A percentile compares a stretch with the other conserved stretches of the same genome.
Evolutionary conservation across 2,888 invertebrate genomes (phyloP).

Genomic region (Epistrophe eligans): DNA sequence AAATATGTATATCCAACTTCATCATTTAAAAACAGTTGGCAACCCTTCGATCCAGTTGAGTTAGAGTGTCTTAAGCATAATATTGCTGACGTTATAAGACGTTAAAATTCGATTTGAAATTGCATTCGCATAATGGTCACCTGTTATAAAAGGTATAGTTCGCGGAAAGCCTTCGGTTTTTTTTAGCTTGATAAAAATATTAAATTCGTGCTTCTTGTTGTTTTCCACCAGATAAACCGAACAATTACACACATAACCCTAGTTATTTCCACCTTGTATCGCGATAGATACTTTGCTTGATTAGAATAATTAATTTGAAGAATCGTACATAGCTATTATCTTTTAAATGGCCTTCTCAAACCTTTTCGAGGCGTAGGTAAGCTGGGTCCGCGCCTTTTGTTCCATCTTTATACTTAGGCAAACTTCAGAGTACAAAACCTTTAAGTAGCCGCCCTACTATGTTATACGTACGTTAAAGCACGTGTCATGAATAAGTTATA

Average conservation of each 20-base stretch:
- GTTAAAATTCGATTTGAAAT: conserved; percentile 20
- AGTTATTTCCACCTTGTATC: conserved; percentile 64
- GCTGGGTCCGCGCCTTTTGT: not conserved
- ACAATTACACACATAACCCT: conserved; percentile 66
- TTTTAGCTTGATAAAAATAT: conserved; percentile 31
- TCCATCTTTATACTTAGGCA: conserved; percentile 18
- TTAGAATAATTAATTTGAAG: conserved; percentile 70
- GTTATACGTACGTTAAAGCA: conserved; percentile 36
- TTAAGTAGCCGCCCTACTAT: conserved; percentile 67
- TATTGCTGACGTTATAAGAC: conserved; percentile 13
- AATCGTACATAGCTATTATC: conserved; percentile 29
- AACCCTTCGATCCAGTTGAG: conserved; percentile 4
- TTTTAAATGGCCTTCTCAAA: conserved; percentile 42
- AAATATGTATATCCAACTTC: not conserved
- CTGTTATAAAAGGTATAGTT: conserved; percentile 16
- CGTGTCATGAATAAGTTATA: conserved; percentile 62
- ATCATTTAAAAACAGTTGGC: not conserved
- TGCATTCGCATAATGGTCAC: conserved; percentile 15
- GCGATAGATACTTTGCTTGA: conserved; percentile 63
- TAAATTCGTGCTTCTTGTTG: conserved; percentile 44
- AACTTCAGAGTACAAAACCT: conserved; percentile 47
- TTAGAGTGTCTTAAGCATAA: not conserved
- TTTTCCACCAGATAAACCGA: conserved; percentile 48
- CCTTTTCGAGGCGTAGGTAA: conserved; percentile 48
- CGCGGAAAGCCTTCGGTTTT: conserved; percentile 28